Evolutionary conservation across 2,888 invertebrate species (phyloP).

Genomic region (Epirrhoe tristata): DNA sequence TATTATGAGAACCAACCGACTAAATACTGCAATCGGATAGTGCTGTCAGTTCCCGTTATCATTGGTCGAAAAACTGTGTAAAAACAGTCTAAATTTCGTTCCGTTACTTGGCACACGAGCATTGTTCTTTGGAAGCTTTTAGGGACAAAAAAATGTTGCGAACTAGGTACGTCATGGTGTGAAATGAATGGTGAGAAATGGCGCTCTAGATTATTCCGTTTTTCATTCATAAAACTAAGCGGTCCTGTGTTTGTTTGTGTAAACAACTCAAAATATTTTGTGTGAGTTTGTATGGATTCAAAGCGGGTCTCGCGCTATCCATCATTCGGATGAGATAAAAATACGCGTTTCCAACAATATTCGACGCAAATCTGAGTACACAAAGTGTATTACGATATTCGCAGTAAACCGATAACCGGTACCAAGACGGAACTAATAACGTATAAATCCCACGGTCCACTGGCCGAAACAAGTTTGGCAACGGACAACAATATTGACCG

Average conservation of each 20-base stretch:
- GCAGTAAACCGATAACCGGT: slow-evolving; percentile 41
- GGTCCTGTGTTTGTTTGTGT: slow-evolving; percentile 3
- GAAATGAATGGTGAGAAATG: too few relatives aligned
- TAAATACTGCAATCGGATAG: slow-evolving; percentile 16
- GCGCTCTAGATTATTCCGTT: slow-evolving; percentile 3
- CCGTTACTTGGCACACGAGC: slow-evolving; percentile 28
- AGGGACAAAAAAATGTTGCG: slow-evolving; percentile 14
- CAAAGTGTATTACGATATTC: slow-evolving; percentile 32
- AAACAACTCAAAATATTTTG: slow-evolving; percentile 10
- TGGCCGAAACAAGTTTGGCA: slow-evolving; percentile 65
- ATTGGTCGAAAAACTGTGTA: slow-evolving; percentile 16
- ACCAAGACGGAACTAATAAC: slow-evolving; percentile 66
- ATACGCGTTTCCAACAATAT: slow-evolving; percentile 8
- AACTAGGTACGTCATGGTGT: slow-evolving; percentile 11
- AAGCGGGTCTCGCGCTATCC: neutral
- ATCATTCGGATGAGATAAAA: slow-evolving; percentile 10
- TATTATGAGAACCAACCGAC: slow-evolving; percentile 4
- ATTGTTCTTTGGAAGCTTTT: slow-evolving; percentile 24
- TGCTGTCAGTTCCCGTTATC: slow-evolving; percentile 23
- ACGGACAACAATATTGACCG: slow-evolving; percentile 51
- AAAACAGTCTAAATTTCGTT: slow-evolving; percentile 24
- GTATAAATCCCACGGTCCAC: slow-evolving; percentile 67
- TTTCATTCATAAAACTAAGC: slow-evolving; percentile 18
- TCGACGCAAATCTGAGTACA: slow-evolving; percentile 24
- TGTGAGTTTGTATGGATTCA: neutral